phyloP scores from a whole-genome alignment of 2,888 invertebrate genomes.

The Caenorhabditis virilis region DNA sequence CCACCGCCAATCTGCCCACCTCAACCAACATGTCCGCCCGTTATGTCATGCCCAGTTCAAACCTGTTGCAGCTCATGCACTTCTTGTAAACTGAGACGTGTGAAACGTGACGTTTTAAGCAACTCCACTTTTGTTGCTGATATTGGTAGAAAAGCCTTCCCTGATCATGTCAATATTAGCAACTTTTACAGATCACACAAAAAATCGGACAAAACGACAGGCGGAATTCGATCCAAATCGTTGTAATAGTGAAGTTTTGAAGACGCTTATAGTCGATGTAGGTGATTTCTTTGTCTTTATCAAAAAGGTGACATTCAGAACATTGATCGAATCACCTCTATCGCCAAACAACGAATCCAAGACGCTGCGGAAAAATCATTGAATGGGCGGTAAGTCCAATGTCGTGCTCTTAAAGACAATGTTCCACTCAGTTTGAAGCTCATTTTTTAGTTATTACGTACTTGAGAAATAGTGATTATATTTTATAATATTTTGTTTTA shows the following conservation, averaged over 20 bases:
- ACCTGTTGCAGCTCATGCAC: background rate
- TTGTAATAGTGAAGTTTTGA: background rate
- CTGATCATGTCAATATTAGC: conserved; percentile 36
- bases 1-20: background rate
- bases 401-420: too few species aligned
- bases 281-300: too few species aligned
- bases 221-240: background rate
- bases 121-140: conserved; percentile 42
- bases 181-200: conserved; percentile 39
- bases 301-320: too few species aligned
- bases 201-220: conserved; percentile 9
- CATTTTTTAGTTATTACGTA: too few species aligned
- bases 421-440: too few species aligned
- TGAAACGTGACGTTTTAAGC: conserved; percentile 22
- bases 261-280: background rate
- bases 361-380: conserved; percentile 34
- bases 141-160: too few species aligned
- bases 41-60: background rate
- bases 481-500: too few species aligned
- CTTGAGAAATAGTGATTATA: too few species aligned
- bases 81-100: background rate
- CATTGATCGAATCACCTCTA: conserved; percentile 47
- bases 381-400: conserved; percentile 13
- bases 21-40: conserved; percentile 6
- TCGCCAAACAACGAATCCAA: conserved; percentile 47